Evolutionary conservation across 23 tunicate genomes (phyloP).

Genomic region (Phallusia fumigata): DNA sequence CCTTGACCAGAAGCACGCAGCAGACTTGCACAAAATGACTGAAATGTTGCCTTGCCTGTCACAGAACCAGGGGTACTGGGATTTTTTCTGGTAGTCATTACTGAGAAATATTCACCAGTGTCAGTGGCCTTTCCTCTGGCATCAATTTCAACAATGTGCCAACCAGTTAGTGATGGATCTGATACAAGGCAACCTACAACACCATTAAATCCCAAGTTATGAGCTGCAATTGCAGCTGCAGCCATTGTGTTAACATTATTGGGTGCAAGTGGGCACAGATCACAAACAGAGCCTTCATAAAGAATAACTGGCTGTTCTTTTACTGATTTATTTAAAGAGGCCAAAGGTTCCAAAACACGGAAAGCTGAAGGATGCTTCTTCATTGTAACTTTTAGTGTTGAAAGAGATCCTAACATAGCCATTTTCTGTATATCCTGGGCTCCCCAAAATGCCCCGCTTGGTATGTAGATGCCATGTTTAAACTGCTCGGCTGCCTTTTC

Average conservation of each 20-base stretch:
- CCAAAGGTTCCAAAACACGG: constrained; percentile 29
- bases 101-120: constrained; percentile 41
- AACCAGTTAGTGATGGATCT: constrained; percentile 42
- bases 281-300: constrained; percentile 67
- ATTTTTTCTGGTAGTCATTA: constrained; percentile 52
- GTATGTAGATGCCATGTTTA: constrained; percentile 54
- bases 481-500: constrained; percentile 31
- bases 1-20: constrained; percentile 43
- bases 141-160: constrained; percentile 84
- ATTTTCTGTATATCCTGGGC: constrained; percentile 84
- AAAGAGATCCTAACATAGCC: constrained; percentile 38
- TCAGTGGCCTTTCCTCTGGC: constrained; percentile 41
- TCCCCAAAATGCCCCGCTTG: constrained; percentile 96
- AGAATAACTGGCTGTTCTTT: constrained; percentile 30
- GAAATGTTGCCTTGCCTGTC: constrained; percentile 79
- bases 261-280: constrained; percentile 85
- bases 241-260: constrained; percentile 97
- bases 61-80: constrained; percentile 76
- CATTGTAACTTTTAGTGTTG: constrained; percentile 75
- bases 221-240: constrained; percentile 74
- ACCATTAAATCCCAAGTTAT: constrained; percentile 70
- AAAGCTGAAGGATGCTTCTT: constrained; percentile 85
- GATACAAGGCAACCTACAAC: constrained; percentile 63
- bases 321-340: constrained; percentile 26
- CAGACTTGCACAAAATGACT: constrained; percentile 71